Conservation (phyloP, 2,797 vertebrate genomes). For the Trachurus trachurus region DNA sequence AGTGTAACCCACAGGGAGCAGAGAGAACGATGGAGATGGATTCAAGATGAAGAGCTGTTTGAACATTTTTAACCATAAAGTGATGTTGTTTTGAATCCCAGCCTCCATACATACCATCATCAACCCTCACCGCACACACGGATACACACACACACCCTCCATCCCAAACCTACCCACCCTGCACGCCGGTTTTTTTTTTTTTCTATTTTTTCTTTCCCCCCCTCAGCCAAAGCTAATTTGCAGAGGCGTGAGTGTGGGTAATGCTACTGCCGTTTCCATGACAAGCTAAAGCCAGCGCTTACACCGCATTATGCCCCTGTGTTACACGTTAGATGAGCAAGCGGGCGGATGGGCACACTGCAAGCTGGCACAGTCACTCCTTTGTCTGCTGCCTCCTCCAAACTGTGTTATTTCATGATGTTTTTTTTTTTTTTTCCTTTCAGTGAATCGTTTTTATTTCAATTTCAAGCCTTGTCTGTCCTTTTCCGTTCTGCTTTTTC, state of each 20-base stretch:
- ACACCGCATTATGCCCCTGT: constrained; percentile 74
- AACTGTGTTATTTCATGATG: constrained; percentile 61
- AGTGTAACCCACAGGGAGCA: not conserved
- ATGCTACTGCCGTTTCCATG: constrained; percentile 76
- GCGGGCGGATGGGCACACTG: constrained; percentile 60
- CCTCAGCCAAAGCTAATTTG: constrained; percentile 81
- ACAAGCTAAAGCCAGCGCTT: constrained; percentile 81
- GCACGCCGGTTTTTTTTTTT: constrained; percentile 10
- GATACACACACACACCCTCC: constrained; percentile 16
- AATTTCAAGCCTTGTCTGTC: constrained; percentile 62
- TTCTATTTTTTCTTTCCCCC: not conserved
- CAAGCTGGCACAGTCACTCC: constrained; percentile 62
- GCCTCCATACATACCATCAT: constrained; percentile 10
- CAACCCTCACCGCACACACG: constrained; percentile 21
- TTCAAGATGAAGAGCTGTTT: not conserved
- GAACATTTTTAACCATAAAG: not conserved
- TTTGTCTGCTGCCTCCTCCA: constrained; percentile 67
- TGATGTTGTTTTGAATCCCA: constrained; percentile 35
- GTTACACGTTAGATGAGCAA: constrained; percentile 70
- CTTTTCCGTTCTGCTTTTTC: constrained; percentile 25
- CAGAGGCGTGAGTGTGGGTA: constrained; percentile 81
- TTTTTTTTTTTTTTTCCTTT: constrained; percentile 14
- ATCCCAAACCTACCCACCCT: constrained; percentile 40
- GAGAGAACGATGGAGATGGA: not conserved
- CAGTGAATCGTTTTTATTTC: constrained; percentile 61